Evolutionary conservation across 2,113 vertebrate genomes (phyloP).

Genomic region (Acanthisitta chloris): DNA sequence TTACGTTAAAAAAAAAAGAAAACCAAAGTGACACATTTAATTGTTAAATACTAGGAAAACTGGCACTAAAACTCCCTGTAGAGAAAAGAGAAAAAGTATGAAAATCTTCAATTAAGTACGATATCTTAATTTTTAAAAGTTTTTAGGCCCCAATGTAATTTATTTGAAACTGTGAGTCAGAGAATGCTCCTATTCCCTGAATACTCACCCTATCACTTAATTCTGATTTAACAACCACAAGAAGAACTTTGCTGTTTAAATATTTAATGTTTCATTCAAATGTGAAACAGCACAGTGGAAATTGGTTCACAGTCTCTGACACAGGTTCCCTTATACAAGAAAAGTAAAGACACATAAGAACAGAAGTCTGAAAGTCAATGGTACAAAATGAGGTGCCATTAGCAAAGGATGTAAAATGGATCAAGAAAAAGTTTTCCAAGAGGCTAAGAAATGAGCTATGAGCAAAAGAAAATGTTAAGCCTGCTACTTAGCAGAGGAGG

Average conservation of each 20-base stretch:
- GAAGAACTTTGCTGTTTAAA: constrained; percentile 50
- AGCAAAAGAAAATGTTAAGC: constrained; percentile 22
- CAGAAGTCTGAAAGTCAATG: constrained; percentile 29
- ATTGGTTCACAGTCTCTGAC: constrained; percentile 26
- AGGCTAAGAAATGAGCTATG: background rate
- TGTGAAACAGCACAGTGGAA: constrained; percentile 44
- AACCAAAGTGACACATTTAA: rapidly evolving
- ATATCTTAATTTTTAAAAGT: background rate
- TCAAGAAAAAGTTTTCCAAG: background rate
- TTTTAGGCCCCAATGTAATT: background rate
- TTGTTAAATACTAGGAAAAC: background rate
- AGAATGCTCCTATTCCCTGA: background rate
- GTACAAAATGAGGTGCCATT: background rate
- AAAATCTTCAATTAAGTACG: background rate
- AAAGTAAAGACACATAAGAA: background rate
- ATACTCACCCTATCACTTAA: constrained; percentile 22
- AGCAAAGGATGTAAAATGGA: constrained; percentile 22
- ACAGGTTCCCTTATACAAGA: background rate
- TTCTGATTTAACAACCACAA: constrained; percentile 40
- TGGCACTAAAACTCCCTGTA: background rate
- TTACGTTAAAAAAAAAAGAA: background rate
- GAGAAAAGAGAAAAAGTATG: background rate
- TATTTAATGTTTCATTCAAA: constrained; percentile 52
- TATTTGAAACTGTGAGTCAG: background rate
- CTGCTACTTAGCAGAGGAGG: background rate